Conservation (phyloP, 2,797 vertebrate genomes). For the Caiman crocodilus region DNA sequence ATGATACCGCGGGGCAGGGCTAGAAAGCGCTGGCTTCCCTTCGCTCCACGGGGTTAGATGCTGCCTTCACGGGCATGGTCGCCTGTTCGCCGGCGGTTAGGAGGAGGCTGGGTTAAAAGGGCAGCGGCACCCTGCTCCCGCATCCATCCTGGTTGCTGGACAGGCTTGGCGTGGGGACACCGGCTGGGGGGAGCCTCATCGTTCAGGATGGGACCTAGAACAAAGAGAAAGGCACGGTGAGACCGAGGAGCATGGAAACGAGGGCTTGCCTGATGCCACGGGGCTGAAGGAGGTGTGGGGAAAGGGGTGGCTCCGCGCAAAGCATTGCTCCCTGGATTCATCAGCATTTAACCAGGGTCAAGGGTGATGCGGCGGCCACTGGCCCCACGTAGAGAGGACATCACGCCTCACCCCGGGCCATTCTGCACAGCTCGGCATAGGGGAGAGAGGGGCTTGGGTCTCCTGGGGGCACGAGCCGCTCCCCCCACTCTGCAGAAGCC, state of each 20-base stretch:
- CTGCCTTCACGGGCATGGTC: slow-evolving; percentile 82
- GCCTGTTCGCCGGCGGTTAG: slow-evolving; percentile 43
- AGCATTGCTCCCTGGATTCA: not conserved
- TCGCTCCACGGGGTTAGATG: slow-evolving; percentile 80
- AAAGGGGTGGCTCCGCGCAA: not conserved
- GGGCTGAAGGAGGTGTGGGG: not conserved
- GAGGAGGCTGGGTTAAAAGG: not conserved
- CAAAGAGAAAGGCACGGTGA: not conserved
- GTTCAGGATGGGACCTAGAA: slow-evolving; percentile 62
- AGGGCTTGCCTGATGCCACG: not conserved
- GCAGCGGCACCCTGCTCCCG: not conserved
- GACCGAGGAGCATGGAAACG: not conserved
- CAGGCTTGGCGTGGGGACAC: not conserved
- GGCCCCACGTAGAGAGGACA: not conserved
- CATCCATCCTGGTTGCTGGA: not conserved
- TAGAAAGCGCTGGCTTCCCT: slow-evolving; percentile 68
- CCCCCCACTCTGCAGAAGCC: fast-evolving
- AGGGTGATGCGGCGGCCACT: no score
- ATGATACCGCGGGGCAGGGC: slow-evolving; percentile 80
- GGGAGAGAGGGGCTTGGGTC: not conserved
- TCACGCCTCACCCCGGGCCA: not conserved
- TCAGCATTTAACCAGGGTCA: not conserved
- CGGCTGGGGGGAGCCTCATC: slow-evolving; percentile 43
- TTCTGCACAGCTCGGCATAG: fast-evolving
- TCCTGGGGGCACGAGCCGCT: not conserved